Conservation (phyloP, 1,140 invertebrate genomes). For the Octopus bimaculoides region DNA sequence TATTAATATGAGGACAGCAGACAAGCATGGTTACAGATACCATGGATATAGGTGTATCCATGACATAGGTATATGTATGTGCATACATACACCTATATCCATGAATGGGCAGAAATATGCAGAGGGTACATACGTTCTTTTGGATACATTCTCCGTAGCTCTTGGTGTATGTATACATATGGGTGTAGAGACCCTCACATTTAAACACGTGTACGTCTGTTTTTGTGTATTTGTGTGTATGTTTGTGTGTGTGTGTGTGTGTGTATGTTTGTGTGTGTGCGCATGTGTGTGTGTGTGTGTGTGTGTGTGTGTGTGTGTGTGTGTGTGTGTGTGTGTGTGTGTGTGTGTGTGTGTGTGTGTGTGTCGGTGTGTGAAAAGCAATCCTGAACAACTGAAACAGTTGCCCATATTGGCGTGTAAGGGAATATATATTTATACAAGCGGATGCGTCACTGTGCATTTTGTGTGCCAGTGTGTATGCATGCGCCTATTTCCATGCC, state of each 20-base stretch:
- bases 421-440: slow-evolving; percentile 16
- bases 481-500: too few relatives aligned
- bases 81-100: too few relatives aligned
- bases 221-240: neutral
- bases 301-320: slow-evolving; percentile 17
- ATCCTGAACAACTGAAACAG: too few relatives aligned
- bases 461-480: neutral
- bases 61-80: too few relatives aligned
- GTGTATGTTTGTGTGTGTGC: slow-evolving; percentile 2
- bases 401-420: neutral
- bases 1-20: too few relatives aligned
- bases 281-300: neutral
- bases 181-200: neutral
- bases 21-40: too few relatives aligned
- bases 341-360: slow-evolving; percentile 12
- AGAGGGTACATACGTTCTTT: too few relatives aligned
- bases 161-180: slow-evolving; percentile 4
- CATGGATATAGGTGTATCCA: too few relatives aligned
- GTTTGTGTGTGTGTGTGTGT: neutral
- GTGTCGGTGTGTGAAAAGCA: neutral
- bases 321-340: slow-evolving; percentile 5
- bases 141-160: neutral
- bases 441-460: slow-evolving; percentile 9
- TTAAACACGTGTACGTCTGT: neutral
- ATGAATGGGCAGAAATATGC: too few relatives aligned